Percentiles rank a stretch among this genome's conserved stretches.
Evolutionary conservation across 1,140 invertebrate species (phyloP).

Genomic region (Metopolophium dirhodum): DNA sequence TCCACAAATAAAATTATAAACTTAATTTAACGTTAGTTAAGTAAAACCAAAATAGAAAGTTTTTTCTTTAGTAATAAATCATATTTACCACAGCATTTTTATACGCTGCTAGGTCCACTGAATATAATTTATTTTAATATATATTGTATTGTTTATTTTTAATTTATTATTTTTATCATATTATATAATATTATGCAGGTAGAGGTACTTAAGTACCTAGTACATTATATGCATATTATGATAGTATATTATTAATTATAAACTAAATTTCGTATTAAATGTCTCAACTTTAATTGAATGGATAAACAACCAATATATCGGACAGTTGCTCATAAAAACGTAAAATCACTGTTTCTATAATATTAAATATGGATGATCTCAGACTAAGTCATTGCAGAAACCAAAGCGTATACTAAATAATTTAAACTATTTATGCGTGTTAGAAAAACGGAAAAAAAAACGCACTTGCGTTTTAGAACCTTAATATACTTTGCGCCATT

Average conservation of each 20-base stretch:
- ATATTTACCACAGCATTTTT: neutral
- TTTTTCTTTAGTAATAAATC: neutral
- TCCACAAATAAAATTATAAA: constrained; percentile 18
- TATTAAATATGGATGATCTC: neutral
- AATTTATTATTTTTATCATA: neutral
- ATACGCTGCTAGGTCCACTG: neutral
- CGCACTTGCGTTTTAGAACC: neutral
- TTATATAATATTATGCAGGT: neutral
- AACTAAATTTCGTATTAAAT: neutral
- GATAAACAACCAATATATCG: neutral
- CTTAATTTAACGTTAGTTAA: neutral
- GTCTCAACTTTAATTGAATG: neutral
- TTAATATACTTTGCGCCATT: neutral
- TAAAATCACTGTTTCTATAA: neutral
- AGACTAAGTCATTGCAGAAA: neutral
- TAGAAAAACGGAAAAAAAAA: neutral
- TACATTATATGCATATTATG: neutral
- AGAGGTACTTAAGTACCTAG: neutral
- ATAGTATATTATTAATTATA: neutral
- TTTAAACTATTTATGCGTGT: neutral
- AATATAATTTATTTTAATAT: neutral
- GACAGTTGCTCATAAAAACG: neutral
- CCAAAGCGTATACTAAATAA: neutral
- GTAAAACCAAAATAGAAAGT: neutral
- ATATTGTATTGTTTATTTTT: neutral